Evolutionary conservation across 2,888 invertebrate genomes (phyloP).

Genomic region (Eupithecia exiguata): DNA sequence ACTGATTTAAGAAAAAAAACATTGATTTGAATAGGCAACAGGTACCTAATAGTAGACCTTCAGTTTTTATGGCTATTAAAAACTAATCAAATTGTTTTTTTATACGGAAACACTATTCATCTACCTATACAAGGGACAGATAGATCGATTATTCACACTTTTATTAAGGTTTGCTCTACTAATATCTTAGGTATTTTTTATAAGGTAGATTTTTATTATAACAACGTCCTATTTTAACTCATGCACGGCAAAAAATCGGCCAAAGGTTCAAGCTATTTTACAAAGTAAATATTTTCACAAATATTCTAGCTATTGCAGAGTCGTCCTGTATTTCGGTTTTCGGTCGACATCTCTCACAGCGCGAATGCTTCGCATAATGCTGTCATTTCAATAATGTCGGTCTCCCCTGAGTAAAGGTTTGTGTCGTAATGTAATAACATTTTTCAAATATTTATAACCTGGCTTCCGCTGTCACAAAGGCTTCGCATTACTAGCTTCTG

Average conservation of each 20-base stretch:
- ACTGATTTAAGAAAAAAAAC: neutral
- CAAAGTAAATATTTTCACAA: constrained; percentile 51
- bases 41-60: neutral
- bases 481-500: neutral
- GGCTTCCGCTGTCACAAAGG: constrained; percentile 2
- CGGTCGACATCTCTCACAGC: constrained; percentile 25
- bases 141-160: neutral
- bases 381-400: constrained; percentile 49
- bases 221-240: neutral
- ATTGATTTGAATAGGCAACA: constrained; percentile 1
- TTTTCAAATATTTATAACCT: constrained; percentile 21
- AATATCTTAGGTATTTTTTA: neutral
- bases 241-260: neutral
- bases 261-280: constrained; percentile 7
- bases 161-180: neutral
- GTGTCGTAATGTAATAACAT: constrained; percentile 28
- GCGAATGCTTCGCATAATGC: constrained; percentile 49
- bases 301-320: constrained; percentile 51
- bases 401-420: constrained; percentile 44
- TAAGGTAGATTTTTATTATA: neutral
- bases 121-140: neutral
- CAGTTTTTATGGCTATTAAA: neutral
- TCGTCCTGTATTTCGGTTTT: constrained; percentile 39
- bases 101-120: constrained; percentile 1
- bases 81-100: constrained; percentile 10